phyloP scores from a whole-genome alignment of 2,113 vertebrate species.

The human region DNA sequence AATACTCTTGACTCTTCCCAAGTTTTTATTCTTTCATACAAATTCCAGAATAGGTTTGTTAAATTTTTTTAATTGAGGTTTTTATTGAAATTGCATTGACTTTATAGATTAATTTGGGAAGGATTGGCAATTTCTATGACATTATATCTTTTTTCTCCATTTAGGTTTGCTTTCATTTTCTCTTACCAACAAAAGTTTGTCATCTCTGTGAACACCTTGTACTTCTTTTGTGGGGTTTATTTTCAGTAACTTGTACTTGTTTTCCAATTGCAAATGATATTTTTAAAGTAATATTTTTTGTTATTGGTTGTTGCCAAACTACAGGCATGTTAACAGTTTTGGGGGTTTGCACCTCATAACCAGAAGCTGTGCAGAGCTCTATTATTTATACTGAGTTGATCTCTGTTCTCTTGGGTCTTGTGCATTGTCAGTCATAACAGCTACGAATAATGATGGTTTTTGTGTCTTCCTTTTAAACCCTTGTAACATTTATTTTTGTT shows the following conservation, averaged over 20 bases:
- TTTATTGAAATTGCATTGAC: neutral
- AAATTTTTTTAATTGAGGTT: neutral
- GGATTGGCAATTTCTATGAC: neutral
- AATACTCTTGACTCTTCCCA: neutral
- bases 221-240: neutral
- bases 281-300: neutral
- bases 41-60: neutral
- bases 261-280: neutral
- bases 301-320: neutral
- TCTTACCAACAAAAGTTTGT: neutral
- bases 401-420: neutral
- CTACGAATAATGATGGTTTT: neutral
- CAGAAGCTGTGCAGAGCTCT: neutral
- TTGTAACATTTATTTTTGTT: neutral
- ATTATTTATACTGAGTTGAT: neutral
- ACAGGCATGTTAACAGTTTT: fast-evolving
- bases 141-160: too few species aligned
- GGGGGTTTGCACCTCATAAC: neutral
- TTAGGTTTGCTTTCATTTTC: neutral
- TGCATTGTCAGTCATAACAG: neutral
- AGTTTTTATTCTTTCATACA: too few species aligned
- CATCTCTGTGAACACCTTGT: neutral
- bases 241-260: neutral
- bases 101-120: neutral
- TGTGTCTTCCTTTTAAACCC: neutral